These are phyloP conservation scores for Pipistrellus nathusii DNA, from an alignment of 2,797 vertebrate species.

Conservation along the genomic window DNA sequence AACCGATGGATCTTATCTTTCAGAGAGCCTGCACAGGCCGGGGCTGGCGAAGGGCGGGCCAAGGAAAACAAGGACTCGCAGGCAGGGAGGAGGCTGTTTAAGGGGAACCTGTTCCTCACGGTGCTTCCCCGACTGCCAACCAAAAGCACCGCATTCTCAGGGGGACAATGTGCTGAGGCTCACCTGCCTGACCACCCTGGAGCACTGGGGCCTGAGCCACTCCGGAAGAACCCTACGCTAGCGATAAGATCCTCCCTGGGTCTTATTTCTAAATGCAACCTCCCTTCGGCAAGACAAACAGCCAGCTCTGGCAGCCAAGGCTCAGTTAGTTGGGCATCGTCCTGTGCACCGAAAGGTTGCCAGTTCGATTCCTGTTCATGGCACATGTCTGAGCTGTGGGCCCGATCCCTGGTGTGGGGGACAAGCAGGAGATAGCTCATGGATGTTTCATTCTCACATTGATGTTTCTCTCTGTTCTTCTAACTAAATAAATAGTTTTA, in stretches of 20 bases:
- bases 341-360: background rate
- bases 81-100: background rate
- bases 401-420: background rate
- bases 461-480: background rate
- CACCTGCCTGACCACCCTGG: background rate
- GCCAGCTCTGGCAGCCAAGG: background rate
- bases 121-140: conserved; percentile 37
- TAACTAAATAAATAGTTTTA: background rate
- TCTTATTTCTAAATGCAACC: background rate
- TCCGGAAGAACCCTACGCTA: background rate
- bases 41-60: background rate
- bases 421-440: background rate
- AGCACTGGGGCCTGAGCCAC: background rate
- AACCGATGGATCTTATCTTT: background rate
- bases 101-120: conserved; percentile 59
- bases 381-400: background rate
- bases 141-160: conserved; percentile 48
- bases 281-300: background rate
- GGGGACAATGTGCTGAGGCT: background rate
- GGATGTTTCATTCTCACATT: background rate
- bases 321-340: background rate
- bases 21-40: background rate
- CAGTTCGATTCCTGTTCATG: background rate
- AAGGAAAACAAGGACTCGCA: conserved; percentile 13
- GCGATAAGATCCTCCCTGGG: background rate